These are phyloP conservation scores for Drosophila gaucha DNA, from an alignment of 2,888 invertebrate genomes.

Conservation along the genomic window DNA sequence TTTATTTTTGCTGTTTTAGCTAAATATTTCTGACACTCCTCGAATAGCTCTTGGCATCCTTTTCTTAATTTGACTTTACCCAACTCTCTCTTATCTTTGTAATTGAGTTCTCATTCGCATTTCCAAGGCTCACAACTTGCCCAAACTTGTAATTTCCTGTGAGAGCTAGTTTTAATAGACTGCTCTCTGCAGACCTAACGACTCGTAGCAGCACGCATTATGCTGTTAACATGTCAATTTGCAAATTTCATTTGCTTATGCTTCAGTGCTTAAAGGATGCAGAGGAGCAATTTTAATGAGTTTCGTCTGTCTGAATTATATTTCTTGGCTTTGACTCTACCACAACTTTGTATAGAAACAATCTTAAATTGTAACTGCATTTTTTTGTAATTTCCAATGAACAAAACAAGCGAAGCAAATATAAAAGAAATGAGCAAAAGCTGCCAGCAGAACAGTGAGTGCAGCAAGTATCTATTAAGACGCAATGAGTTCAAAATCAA, in stretches of 20 bases:
- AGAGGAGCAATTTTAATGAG: slow-evolving; percentile 4
- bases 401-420: slow-evolving; percentile 7
- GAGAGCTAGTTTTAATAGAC: background rate
- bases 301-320: background rate
- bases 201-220: background rate
- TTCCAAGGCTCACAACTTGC: background rate
- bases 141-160: slow-evolving; percentile 17
- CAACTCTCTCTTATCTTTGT: too few relatives aligned
- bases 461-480: slow-evolving; percentile 35
- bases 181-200: background rate
- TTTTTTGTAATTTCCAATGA: background rate
- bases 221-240: slow-evolving; percentile 11
- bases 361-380: background rate
- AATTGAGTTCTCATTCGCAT: background rate
- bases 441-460: background rate
- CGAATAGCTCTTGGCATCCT: too few relatives aligned
- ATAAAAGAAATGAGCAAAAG: slow-evolving; percentile 16
- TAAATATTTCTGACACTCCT: too few relatives aligned
- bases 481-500: slow-evolving; percentile 23
- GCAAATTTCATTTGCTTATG: slow-evolving; percentile 6
- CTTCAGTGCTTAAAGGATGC: background rate
- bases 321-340: background rate
- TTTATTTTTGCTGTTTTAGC: too few relatives aligned
- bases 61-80: too few relatives aligned
- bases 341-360: background rate